These are phyloP conservation scores for Drosophila mimetica DNA, from an alignment of 2,888 invertebrate species.

Conservation along the genomic window DNA sequence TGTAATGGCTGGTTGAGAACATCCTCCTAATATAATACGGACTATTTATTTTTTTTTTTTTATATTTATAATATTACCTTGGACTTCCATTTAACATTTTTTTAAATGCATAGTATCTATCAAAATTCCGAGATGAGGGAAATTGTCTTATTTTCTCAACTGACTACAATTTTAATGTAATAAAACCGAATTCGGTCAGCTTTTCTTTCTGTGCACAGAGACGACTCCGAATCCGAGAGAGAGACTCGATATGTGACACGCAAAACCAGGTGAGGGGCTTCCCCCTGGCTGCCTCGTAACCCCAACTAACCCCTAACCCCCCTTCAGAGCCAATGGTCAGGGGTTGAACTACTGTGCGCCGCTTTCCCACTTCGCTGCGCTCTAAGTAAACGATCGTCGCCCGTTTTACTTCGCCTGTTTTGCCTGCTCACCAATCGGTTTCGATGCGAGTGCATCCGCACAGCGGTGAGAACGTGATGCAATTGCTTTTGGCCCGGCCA, in stretches of 20 bases:
- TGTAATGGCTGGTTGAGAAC: no score
- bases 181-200: not conserved
- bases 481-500: constrained; percentile 24
- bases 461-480: constrained; percentile 52
- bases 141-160: not conserved
- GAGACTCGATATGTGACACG: constrained; percentile 32
- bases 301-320: not conserved
- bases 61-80: no score
- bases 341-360: constrained; percentile 52
- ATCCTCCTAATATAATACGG: no score
- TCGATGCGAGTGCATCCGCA: constrained; percentile 8
- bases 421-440: not conserved
- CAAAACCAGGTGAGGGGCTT: constrained; percentile 6
- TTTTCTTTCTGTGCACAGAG: not conserved
- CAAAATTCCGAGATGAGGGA: no score
- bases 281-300: not conserved
- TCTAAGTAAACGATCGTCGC: constrained; percentile 21
- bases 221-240: constrained; percentile 15
- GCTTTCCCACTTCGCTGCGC: constrained; percentile 55
- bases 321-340: constrained; percentile 51
- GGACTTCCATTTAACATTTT: no score
- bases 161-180: no score
- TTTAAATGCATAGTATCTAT: no score
- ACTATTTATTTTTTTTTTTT: no score
- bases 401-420: constrained; percentile 21